Evolutionary conservation across 2,113 vertebrate species (phyloP), one percentile per base, ranked within the genome.

Genomic region (Dasypus novemcinctus): DNA sequence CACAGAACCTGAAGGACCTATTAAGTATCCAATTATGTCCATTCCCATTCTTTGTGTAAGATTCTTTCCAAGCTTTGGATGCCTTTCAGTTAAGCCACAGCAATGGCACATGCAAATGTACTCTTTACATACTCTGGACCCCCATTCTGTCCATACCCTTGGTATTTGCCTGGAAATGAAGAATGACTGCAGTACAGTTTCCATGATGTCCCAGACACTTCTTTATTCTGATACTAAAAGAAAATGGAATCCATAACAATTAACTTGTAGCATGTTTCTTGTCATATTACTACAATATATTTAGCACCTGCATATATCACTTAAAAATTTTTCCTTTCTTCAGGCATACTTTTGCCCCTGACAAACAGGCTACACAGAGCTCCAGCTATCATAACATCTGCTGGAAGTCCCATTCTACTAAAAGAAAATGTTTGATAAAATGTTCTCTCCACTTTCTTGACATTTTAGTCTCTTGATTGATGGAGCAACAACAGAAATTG

Each of bases 391-490:
- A 25, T 85, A 41, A 59, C 3, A 87, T 64, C 87, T 87, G 43
- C n/a, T 72, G 9, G 13, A 93, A 88, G n/a, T 29, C 18, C 38
- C 64, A 59, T 86, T 82, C 74, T 91, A 31, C 72, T 89, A 29
- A 76, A 88, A 76, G 23, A 82, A 38, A 87, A 90, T 2, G 0
- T 81, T 75, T 83, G 43, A 93, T 96, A 75, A 89, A 80, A n/a
- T 80, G 41, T 84, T 93, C 75, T 90, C 12, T 75, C 52, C 4
- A 0, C 36, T 95, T 95, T 66, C 49, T 21, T 76, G 64, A 61
- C 46, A 93, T 69, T 93, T 93, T 69, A 90, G 31, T 93, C 59
- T 92, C 43, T 93, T 46, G 36, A 49, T 6, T 85, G 52, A 81
- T 80, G 54, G 14, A 7, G 7, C 57, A 82, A 59, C 7, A 49